phyloP scores from a whole-genome alignment of 2,797 vertebrate genomes.

The Diceros bicornis region DNA sequence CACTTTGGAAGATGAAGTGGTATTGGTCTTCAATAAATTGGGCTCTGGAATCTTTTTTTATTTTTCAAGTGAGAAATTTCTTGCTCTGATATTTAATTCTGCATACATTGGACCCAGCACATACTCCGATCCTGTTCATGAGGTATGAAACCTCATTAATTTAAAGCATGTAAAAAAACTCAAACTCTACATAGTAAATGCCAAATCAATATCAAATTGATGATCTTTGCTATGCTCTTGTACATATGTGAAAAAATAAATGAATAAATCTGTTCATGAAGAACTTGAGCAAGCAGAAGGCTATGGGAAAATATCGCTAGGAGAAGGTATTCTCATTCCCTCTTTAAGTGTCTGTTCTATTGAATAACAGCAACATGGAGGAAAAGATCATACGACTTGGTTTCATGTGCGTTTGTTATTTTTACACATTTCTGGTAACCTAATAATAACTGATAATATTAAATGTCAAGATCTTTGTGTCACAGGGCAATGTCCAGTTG shows the following conservation, averaged over 20 bases:
- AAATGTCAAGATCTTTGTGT: neutral
- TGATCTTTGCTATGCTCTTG: neutral
- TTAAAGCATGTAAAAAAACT: neutral
- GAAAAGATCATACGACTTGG: neutral
- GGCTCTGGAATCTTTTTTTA: neutral
- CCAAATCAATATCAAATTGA: conserved; percentile 39
- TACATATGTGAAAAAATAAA: neutral
- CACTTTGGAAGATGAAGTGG: neutral
- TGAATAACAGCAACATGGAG: neutral
- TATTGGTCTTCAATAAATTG: neutral
- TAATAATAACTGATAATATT: neutral
- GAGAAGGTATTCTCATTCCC: neutral
- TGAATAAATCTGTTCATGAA: neutral
- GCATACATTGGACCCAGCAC: no score
- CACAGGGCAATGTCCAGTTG: neutral
- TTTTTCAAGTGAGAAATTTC: neutral
- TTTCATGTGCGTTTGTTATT: neutral
- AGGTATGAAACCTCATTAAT: conserved; percentile 10
- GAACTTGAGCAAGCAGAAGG: neutral
- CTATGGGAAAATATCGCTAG: neutral
- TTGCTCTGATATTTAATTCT: neutral
- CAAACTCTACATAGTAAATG: conserved; percentile 2
- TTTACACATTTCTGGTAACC: neutral
- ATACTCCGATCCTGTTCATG: neutral
- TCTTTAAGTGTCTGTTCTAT: neutral